phyloP scores from a whole-genome alignment of 1,140 invertebrate genomes.

The Matsumurasca onukii region DNA sequence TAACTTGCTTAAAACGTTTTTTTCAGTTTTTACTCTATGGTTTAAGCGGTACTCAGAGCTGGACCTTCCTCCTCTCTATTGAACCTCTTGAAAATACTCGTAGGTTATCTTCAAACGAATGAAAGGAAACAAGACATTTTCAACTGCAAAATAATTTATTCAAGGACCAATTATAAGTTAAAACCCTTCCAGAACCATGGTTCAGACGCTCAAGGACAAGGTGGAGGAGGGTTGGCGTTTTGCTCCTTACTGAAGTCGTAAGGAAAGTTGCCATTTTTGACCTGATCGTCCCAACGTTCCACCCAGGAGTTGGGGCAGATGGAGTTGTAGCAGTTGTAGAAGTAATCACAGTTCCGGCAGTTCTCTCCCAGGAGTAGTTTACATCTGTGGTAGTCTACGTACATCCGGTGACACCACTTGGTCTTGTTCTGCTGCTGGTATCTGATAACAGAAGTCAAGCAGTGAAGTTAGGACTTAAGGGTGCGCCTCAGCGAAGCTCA shows the following conservation, averaged over 20 bases:
- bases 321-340: constrained; percentile 78
- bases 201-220: background rate
- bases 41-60: too few relatives aligned
- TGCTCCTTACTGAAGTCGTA: constrained; percentile 28
- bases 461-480: too few relatives aligned
- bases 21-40: too few relatives aligned
- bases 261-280: constrained; percentile 72
- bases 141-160: too few relatives aligned
- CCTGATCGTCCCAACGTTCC: constrained; percentile 89
- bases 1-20: too few relatives aligned
- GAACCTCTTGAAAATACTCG: too few relatives aligned
- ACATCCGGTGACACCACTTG: constrained; percentile 76
- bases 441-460: constrained; percentile 1
- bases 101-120: too few relatives aligned
- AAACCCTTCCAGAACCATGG: too few relatives aligned
- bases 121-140: too few relatives aligned
- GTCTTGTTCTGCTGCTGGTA: constrained; percentile 35
- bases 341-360: constrained; percentile 89
- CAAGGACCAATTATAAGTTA: too few relatives aligned
- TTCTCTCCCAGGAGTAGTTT: constrained; percentile 83
- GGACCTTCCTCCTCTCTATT: too few relatives aligned
- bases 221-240: background rate
- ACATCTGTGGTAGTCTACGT: constrained; percentile 90
- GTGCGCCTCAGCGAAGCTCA: too few relatives aligned
- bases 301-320: constrained; percentile 89